phyloP scores from a whole-genome alignment of 2,888 invertebrate species.

The Brachypterus glaber region DNA sequence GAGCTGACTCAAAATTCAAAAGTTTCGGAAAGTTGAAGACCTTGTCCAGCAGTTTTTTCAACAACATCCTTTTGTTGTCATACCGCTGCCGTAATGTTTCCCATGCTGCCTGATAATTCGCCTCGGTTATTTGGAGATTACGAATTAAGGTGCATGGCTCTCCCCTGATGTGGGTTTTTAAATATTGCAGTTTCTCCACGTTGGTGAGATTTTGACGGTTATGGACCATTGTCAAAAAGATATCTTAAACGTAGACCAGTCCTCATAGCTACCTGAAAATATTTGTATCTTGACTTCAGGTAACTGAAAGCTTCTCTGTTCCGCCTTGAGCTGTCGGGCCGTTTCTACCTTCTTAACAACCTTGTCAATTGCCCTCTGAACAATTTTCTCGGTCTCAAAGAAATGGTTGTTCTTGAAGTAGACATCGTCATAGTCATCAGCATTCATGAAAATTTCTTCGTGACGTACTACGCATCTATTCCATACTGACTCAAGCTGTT shows the following conservation, averaged over 20 bases:
- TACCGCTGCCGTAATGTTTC: slow-evolving; percentile 5
- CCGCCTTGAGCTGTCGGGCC: no score
- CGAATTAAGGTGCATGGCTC: slow-evolving; percentile 9
- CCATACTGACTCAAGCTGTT: no score
- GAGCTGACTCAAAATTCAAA: slow-evolving; percentile 1
- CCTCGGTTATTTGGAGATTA: slow-evolving; percentile 8
- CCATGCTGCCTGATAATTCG: slow-evolving; percentile 11
- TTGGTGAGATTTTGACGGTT: background rate
- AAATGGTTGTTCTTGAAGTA: no score
- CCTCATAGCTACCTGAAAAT: background rate
- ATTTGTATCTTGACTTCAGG: background rate
- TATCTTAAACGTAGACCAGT: background rate
- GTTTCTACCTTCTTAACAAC: no score
- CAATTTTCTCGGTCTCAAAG: no score
- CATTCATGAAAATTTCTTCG: no score
- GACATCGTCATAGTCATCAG: no score
- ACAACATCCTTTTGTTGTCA: slow-evolving; percentile 8
- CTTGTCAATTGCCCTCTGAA: no score
- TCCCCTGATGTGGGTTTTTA: slow-evolving; percentile 10
- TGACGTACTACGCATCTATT: no score
- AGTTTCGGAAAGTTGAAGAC: slow-evolving; percentile 1
- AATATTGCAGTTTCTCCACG: slow-evolving; percentile 10
- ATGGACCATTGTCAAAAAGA: background rate
- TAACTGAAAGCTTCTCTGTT: no score
- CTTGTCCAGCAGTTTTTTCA: slow-evolving; percentile 6